phyloP scores from a whole-genome alignment of 2,113 vertebrate species.

The Pyxicephalus adspersus region DNA sequence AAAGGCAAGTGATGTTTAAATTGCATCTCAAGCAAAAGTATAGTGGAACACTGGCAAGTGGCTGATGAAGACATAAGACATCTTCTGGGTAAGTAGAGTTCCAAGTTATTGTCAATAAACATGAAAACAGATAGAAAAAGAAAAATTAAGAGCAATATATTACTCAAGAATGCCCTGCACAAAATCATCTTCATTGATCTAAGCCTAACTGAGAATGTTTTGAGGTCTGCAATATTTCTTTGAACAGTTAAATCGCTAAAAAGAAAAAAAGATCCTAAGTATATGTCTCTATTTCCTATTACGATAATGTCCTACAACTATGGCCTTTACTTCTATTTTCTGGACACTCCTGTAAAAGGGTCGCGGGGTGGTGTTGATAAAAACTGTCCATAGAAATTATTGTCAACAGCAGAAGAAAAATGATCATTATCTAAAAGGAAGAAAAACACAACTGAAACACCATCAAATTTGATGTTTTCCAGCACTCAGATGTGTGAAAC shows the following conservation, averaged over 20 bases:
- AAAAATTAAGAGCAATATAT: background rate
- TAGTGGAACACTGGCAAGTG: too few relatives aligned
- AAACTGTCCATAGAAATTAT: slow-evolving; percentile 31
- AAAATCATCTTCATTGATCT: background rate
- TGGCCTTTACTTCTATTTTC: background rate
- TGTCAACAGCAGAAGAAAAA: slow-evolving; percentile 30
- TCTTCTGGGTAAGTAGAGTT: too few relatives aligned
- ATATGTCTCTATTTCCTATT: slow-evolving; percentile 11
- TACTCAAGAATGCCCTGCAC: background rate
- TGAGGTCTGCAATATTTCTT: background rate
- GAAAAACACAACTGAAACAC: background rate
- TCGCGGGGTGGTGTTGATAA: slow-evolving; percentile 1
- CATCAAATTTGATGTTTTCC: slow-evolving; percentile 11
- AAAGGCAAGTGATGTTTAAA: too few relatives aligned
- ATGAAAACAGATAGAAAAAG: background rate
- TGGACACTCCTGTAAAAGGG: background rate
- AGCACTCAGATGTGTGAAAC: background rate
- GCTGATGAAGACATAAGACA: too few relatives aligned
- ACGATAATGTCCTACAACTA: slow-evolving; percentile 14
- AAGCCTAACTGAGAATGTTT: background rate
- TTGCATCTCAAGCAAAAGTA: too few relatives aligned
- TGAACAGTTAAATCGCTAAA: background rate
- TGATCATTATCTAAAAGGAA: slow-evolving; percentile 10
- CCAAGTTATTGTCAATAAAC: background rate
- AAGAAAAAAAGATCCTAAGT: slow-evolving; percentile 8